These are phyloP conservation scores for Steinernema hermaphroditum DNA, from an alignment of 2,888 invertebrate genomes.

Conservation along the genomic window DNA sequence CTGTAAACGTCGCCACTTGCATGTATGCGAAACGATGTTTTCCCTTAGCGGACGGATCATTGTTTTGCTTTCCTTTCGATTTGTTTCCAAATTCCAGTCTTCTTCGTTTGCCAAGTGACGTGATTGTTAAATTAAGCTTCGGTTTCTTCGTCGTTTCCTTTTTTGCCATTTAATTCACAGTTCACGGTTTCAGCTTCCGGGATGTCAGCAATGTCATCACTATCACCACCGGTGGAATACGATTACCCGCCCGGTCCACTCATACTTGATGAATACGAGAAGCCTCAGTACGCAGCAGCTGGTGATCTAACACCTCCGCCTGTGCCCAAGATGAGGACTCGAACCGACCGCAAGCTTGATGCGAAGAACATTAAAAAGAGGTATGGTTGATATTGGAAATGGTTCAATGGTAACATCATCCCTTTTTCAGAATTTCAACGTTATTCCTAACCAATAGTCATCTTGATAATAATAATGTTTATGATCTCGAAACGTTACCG, in stretches of 20 bases:
- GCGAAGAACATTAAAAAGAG: neutral
- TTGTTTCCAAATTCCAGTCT: neutral
- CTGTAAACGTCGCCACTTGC: too few species aligned
- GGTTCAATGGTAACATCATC: neutral
- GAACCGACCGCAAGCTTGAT: too few species aligned
- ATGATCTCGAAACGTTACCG: slow-evolving; percentile 2
- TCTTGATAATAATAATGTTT: slow-evolving; percentile 15
- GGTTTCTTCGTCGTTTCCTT: neutral
- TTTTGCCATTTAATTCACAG: neutral
- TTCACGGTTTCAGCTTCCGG: neutral
- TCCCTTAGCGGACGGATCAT: neutral
- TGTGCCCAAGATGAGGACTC: neutral
- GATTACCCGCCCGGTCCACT: neutral
- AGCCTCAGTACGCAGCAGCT: neutral
- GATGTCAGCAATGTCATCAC: slow-evolving; percentile 5
- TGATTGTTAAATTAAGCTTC: neutral
- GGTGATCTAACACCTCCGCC: neutral
- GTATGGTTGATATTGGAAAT: neutral
- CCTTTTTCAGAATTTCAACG: neutral
- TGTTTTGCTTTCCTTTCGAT: slow-evolving; percentile 6
- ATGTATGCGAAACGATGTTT: slow-evolving; percentile 1
- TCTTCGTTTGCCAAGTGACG: neutral
- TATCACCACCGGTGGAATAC: slow-evolving; percentile 13
- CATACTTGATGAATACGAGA: neutral
- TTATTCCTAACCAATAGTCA: neutral